These are phyloP conservation scores for Sakesphorus luctuosus DNA, from an alignment of 2,113 vertebrate species.

Conservation along the genomic window DNA sequence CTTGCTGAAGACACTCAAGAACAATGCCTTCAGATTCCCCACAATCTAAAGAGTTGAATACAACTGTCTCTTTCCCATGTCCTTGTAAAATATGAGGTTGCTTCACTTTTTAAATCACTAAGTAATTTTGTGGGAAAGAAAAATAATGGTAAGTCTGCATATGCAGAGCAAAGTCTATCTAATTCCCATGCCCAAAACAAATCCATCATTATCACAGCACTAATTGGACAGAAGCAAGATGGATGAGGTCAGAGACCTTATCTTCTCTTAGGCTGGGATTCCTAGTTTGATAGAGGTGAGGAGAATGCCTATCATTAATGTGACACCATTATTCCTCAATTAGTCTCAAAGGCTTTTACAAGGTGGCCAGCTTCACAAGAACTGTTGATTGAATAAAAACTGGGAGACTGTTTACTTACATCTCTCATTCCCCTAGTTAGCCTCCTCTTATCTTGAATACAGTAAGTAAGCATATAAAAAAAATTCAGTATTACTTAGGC, in stretches of 20 bases:
- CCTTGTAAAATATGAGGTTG: neutral
- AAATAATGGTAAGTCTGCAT: neutral
- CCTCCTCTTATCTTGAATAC: neutral
- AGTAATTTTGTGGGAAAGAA: rapidly evolving
- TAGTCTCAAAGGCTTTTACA: neutral
- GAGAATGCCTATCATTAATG: neutral
- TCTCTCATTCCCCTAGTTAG: neutral
- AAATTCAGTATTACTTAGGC: neutral
- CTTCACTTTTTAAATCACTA: neutral
- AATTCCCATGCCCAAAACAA: neutral
- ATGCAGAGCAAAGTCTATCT: neutral
- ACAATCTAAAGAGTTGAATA: neutral
- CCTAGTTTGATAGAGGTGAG: neutral
- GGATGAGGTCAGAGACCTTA: neutral
- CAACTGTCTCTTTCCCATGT: neutral
- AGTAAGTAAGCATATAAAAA: neutral
- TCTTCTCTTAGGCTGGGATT: neutral
- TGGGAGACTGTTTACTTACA: neutral
- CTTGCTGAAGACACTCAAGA: neutral
- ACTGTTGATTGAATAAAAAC: neutral
- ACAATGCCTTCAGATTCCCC: neutral
- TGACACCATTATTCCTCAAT: neutral
- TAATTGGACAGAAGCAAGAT: neutral
- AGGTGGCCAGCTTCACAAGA: neutral
- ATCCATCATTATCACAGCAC: neutral